These are phyloP conservation scores for Chionis minor DNA, from an alignment of 2,113 vertebrate genomes.

Conservation along the genomic window DNA sequence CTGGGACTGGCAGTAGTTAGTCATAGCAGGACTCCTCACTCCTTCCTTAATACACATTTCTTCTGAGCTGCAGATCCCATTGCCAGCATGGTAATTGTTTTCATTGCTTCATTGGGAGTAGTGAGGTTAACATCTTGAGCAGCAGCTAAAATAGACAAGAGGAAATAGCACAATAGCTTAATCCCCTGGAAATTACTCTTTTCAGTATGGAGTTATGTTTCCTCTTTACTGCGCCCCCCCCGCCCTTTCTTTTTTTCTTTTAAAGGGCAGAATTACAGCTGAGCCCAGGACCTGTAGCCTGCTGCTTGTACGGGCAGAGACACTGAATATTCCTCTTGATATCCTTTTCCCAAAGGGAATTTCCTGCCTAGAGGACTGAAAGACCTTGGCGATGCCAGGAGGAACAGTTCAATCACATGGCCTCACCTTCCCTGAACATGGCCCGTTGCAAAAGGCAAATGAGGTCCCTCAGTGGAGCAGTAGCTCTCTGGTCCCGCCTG, in stretches of 20 bases:
- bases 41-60: not conserved
- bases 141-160: conserved; percentile 12
- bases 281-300: not conserved
- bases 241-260: not conserved
- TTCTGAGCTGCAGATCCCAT: not conserved
- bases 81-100: not conserved
- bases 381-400: not conserved
- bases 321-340: not conserved
- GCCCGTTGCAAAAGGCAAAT: not conserved
- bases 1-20: not conserved
- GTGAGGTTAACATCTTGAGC: conserved; percentile 16
- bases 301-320: not conserved
- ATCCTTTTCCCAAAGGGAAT: not conserved
- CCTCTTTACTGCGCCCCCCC: not conserved
- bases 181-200: conserved; percentile 22
- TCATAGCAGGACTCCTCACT: not conserved
- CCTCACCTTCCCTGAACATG: not conserved
- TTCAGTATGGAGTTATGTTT: not conserved
- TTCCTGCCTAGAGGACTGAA: not conserved
- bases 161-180: conserved; percentile 19
- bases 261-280: not conserved
- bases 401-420: not conserved
- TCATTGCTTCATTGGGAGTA: conserved; percentile 27
- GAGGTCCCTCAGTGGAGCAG: not conserved
- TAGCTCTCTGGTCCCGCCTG: not conserved